Evolutionary conservation across 1,140 invertebrate genomes (phyloP).

Genomic region (Brachionus sp.): DNA sequence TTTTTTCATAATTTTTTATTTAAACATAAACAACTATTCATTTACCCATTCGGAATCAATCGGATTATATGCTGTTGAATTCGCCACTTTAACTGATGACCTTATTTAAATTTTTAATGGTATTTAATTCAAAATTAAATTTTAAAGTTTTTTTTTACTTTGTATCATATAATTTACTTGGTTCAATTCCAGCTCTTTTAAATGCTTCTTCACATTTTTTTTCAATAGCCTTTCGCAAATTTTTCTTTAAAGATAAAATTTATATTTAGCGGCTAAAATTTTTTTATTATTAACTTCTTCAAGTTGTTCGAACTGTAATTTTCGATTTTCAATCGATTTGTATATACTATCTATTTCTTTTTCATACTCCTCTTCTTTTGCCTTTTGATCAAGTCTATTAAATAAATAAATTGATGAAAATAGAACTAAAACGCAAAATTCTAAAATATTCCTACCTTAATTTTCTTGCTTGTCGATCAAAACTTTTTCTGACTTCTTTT

Average conservation of each 20-base stretch:
- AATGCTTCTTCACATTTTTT: conserved; percentile 36
- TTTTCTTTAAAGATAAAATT: not conserved
- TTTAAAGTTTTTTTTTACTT: not conserved
- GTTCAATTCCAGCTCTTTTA: conserved; percentile 31
- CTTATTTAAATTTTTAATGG: not conserved
- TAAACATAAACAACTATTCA: not conserved
- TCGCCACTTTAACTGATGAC: not conserved
- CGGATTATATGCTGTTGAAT: not conserved
- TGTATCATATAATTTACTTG: not conserved
- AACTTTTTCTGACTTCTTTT: conserved; percentile 19
- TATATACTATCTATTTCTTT: conserved; percentile 19
- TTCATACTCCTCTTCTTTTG: conserved; percentile 42
- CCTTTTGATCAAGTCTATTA: conserved; percentile 25
- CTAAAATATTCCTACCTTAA: not conserved
- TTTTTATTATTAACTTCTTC: conserved; percentile 13
- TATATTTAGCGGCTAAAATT: not conserved
- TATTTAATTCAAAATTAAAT: not conserved
- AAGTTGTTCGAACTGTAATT: conserved; percentile 32
- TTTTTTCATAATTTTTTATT: not conserved
- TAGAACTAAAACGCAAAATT: not conserved
- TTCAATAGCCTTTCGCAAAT: conserved; percentile 28
- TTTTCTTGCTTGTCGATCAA: conserved; percentile 34
- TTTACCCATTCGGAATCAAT: conserved; percentile 21
- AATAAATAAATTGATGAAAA: not conserved
- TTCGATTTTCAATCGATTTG: conserved; percentile 8